A percentile compares a stretch with the other conserved stretches of the same genome.
Evolutionary conservation across 2,888 invertebrate genomes (phyloP).

Genomic region (Lasius platythorax): DNA sequence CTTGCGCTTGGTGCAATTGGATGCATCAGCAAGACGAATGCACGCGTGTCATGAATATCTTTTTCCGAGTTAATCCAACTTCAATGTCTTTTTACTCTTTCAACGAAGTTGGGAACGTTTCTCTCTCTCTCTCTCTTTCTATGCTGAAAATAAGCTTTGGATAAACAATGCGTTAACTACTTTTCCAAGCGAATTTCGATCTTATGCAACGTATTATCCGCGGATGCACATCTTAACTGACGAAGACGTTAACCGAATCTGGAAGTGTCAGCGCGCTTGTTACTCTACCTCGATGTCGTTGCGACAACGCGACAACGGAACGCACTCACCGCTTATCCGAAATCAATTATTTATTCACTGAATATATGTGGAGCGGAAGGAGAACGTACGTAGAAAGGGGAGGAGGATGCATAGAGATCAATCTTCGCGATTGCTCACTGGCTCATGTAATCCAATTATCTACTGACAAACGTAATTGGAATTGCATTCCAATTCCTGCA

Average conservation of each 20-base stretch:
- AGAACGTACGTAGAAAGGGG: neutral
- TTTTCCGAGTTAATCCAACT: slow-evolving; percentile 32
- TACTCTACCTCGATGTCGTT: slow-evolving; percentile 11
- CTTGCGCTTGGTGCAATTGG: slow-evolving; percentile 30
- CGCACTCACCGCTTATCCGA: slow-evolving; percentile 20
- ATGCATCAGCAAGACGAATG: slow-evolving; percentile 40
- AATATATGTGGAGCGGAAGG: neutral
- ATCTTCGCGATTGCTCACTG: neutral
- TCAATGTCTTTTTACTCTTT: slow-evolving; percentile 30
- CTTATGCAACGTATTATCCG: slow-evolving; percentile 3
- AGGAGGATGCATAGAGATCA: neutral
- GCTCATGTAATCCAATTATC: neutral
- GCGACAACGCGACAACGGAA: slow-evolving; percentile 15
- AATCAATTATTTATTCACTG: slow-evolving; percentile 23
- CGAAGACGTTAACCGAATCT: slow-evolving; percentile 17
- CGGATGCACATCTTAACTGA: neutral
- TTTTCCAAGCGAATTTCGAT: slow-evolving; percentile 3
- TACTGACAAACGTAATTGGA: neutral
- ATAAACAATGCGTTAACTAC: slow-evolving; percentile 31
- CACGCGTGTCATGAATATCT: slow-evolving; percentile 1
- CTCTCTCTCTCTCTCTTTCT: neutral
- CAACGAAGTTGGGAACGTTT: neutral
- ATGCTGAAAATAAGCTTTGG: neutral
- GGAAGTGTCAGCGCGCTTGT: slow-evolving; percentile 15
- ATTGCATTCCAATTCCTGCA: neutral